phyloP scores from a whole-genome alignment of 2,888 invertebrate genomes.

The Horisme vitalbata region DNA sequence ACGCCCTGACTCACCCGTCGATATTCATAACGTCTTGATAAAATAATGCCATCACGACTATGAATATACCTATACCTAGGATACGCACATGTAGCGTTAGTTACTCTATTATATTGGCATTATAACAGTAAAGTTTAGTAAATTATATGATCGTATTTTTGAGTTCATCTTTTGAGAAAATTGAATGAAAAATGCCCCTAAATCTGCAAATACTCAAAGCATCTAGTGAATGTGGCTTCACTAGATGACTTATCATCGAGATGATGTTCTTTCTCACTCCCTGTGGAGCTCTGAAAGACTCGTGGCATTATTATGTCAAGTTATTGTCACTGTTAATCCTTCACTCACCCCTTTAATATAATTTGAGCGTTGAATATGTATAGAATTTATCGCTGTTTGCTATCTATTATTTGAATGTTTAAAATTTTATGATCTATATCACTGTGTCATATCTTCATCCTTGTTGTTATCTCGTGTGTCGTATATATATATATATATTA shows the following conservation, averaged over 20 bases:
- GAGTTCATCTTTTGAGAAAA: not conserved
- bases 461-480: constrained; percentile 72
- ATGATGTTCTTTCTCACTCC: constrained; percentile 21
- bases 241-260: constrained; percentile 36
- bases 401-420: constrained; percentile 41
- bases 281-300: constrained; percentile 24
- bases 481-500: constrained; percentile 59
- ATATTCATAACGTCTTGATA: too few species aligned
- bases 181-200: constrained; percentile 14
- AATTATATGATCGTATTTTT: constrained; percentile 6
- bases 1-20: too few species aligned
- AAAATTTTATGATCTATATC: constrained; percentile 62
- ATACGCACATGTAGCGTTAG: constrained; percentile 51
- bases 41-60: constrained; percentile 61
- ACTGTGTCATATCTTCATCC: constrained; percentile 75
- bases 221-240: constrained; percentile 18
- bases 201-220: not conserved
- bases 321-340: constrained; percentile 64
- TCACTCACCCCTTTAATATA: constrained; percentile 49
- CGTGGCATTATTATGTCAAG: constrained; percentile 66
- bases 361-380: constrained; percentile 57
- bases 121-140: not conserved
- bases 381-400: constrained; percentile 63
- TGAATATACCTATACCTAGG: constrained; percentile 38
- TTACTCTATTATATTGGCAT: constrained; percentile 21